Conservation (phyloP, 2,888 invertebrate genomes). For the Selenia dentaria region DNA sequence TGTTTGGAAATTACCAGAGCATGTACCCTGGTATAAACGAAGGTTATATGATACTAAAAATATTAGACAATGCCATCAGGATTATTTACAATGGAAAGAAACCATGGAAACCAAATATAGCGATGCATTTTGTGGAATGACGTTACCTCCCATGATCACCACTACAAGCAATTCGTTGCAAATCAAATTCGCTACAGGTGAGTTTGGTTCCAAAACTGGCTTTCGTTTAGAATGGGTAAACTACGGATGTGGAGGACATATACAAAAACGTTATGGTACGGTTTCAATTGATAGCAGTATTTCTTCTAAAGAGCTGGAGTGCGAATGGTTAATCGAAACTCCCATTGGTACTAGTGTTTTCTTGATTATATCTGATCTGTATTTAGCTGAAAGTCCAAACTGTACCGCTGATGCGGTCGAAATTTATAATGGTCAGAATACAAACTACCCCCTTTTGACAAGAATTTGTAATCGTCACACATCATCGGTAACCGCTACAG, state of each 20-base stretch:
- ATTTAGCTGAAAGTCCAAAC: conserved; percentile 81
- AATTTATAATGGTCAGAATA: conserved; percentile 88
- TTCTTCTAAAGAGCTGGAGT: conserved; percentile 84
- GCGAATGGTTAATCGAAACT: conserved; percentile 91
- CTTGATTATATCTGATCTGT: conserved; percentile 86
- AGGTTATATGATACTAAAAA: not conserved
- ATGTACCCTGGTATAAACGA: not conserved
- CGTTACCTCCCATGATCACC: conserved; percentile 78
- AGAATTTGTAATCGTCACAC: conserved; percentile 85
- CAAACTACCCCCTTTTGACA: conserved; percentile 80
- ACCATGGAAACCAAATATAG: conserved; percentile 54
- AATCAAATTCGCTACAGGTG: conserved; percentile 87
- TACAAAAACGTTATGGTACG: conserved; percentile 80
- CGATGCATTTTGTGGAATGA: conserved; percentile 73
- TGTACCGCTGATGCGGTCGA: conserved; percentile 87
- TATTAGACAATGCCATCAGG: conserved; percentile 75
- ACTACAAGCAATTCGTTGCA: conserved; percentile 84
- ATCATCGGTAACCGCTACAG: conserved; percentile 83
- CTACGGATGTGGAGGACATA: conserved; percentile 89
- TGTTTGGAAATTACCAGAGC: conserved; percentile 35
- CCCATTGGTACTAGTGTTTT: conserved; percentile 87
- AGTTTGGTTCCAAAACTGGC: conserved; percentile 80
- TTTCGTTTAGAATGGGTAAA: conserved; percentile 94
- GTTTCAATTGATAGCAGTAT: conserved; percentile 87
- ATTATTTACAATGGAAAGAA: conserved; percentile 85